Evolutionary conservation across 37 sponge, comb jelly and placozoan species (phyloP), one percentile per base, ranked within the genome.

Genomic region (Cliona cf. orientalis): DNA sequence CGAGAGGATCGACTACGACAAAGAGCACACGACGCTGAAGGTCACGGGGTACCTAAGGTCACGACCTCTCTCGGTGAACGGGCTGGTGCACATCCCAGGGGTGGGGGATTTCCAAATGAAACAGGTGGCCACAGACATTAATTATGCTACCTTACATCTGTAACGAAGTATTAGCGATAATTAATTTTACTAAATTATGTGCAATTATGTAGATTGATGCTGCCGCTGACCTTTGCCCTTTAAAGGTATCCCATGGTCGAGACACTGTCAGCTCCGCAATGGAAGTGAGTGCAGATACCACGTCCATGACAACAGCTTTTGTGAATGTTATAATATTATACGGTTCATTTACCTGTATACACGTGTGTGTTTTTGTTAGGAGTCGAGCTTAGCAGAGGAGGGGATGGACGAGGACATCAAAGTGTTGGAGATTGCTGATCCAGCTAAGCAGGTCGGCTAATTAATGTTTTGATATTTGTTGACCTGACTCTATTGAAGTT

Each of bases 21-120:
- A 37, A 6, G 70, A 76, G 2, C 61, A 74, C 14, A 69, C 37
- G 56, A 87, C 81, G 0, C 75, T 91, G 72, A 53, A 38, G 19
- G 86, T 93, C 41, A 81, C 89, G n/a, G 99, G 99, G 0, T 98
- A 94, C 56, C 59, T 98, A 29, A 58, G 99, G 33, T 92, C 91
- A 14, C 72, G 63, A 42, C 38, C 86, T 7, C 79, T 98, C 70
- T 89, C 92, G 32, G 90, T 88, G 12, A 91, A 98, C 72, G 40
- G 81, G 21, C 86, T 98, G 23, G 53, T 98, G 19, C 85, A 94
- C 55, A 63, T 98, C 21, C 88, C 97, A 25, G 90, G 86, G 33
- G 25, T 71, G 39, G 97, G 99, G 0, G 84, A 89, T 53, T 98
- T 80, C 68, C 94, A 91, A 68, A 66, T 96, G 80, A 53, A 42